Conservation (phyloP, 2,797 vertebrate genomes). For the Pseudocheirus occidentalis region DNA sequence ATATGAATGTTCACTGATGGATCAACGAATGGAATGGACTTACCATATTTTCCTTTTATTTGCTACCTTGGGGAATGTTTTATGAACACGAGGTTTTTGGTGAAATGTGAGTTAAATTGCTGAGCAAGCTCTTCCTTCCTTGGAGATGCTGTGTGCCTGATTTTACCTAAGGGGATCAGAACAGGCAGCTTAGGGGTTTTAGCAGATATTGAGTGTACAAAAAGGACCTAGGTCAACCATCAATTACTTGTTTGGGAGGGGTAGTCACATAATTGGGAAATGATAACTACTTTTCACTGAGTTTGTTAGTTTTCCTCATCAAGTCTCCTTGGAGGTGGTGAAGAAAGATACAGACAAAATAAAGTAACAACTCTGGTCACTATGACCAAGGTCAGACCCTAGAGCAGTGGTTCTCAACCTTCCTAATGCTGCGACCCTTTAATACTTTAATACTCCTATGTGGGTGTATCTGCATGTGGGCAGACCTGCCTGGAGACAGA, state of each 20-base stretch:
- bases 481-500: too few relatives aligned
- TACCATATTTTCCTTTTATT: not conserved
- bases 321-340: not conserved
- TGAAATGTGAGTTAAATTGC: not conserved
- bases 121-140: not conserved
- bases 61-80: not conserved
- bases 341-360: too few relatives aligned
- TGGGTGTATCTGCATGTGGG: too few relatives aligned
- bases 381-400: too few relatives aligned
- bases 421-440: too few relatives aligned
- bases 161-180: not conserved
- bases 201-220: too few relatives aligned
- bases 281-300: not conserved
- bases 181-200: not conserved
- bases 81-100: not conserved
- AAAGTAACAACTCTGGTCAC: too few relatives aligned
- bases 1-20: too few relatives aligned
- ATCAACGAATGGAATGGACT: too few relatives aligned
- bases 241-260: not conserved
- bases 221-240: not conserved
- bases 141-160: too few relatives aligned
- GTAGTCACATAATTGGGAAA: not conserved
- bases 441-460: too few relatives aligned
- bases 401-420: too few relatives aligned
- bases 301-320: not conserved